Conservation (phyloP, 1,140 invertebrate species). For the Bombus affinis region DNA sequence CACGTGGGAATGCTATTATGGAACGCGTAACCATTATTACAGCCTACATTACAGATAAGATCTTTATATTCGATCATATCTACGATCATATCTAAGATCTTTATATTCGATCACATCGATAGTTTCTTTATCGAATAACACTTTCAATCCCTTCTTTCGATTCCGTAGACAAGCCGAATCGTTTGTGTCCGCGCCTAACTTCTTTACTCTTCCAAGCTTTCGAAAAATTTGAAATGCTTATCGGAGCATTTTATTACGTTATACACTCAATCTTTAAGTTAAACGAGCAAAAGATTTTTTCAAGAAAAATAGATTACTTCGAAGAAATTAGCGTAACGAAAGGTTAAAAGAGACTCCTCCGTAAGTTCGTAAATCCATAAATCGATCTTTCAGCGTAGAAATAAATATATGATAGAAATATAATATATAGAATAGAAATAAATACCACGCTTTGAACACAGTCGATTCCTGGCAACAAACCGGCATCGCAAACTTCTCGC, state of each 20-base stretch:
- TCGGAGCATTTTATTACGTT: too few species aligned
- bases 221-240: too few species aligned
- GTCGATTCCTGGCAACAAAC: slow-evolving; percentile 10
- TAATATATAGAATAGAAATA: neutral
- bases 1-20: slow-evolving; percentile 6
- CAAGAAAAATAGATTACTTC: too few species aligned
- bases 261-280: too few species aligned
- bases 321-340: too few species aligned
- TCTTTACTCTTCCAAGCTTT: too few species aligned
- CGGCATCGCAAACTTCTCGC: neutral
- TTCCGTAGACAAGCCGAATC: too few species aligned
- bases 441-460: neutral
- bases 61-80: neutral
- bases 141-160: neutral
- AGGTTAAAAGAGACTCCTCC: too few species aligned
- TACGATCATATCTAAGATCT: neutral
- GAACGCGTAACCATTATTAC: neutral
- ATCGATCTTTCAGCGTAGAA: neutral
- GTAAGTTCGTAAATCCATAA: too few species aligned
- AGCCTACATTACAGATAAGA: neutral
- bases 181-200: too few species aligned
- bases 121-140: neutral
- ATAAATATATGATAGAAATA: too few species aligned
- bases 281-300: too few species aligned
- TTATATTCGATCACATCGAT: neutral